Evolutionary conservation across 2,797 vertebrate genomes (phyloP), one percentile per base, ranked within the genome.

Genomic region (Merluccius polli): DNA sequence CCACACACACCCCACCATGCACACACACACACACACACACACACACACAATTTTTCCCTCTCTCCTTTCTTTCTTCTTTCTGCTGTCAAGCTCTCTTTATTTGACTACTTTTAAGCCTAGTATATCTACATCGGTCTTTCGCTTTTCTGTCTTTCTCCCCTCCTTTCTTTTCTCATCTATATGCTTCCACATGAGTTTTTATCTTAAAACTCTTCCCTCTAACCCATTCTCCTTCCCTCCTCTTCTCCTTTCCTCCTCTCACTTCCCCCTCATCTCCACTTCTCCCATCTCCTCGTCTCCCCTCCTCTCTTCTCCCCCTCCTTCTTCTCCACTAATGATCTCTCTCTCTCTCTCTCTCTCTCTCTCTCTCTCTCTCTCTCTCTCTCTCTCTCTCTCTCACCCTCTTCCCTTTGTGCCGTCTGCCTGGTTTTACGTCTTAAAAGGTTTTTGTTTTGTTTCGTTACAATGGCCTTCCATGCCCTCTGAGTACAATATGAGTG

Each of bases 381-480:
- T 27, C 74, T 77, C 85, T 83, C 77, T 75, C 88, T 87, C 84
- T 82, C 84, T 82, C 82, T 81, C 86, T 87, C 79, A 85, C 89
- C 87, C 84, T 85, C 90, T 90, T 89, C 89, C 89, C 87, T 91
- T 92, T 91, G 92, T 91, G 78, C 82, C 63, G 81, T 86, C 85
- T 90, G 90, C 90, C 89, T 90, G 85, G 82, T 93, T 93, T 90
- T 91, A 91, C 89, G 88, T 87, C 87, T 90, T 87, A 91, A 89
- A 91, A 87, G 86, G 87, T 91, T 90, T 88, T 89, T 90, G 90
- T 87, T 86, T 80, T 73, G 85, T 89, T 91, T 90, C 6, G 15
- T 52, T 88, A 91, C 91, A 92, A 90, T 92, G 92, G 87, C 84
- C 91, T 88, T 91, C 91, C 89, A 90, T 93, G 87, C 89, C 90